A percentile compares a stretch with the other conserved stretches of the same genome.
phyloP scores from a whole-genome alignment of 1,140 invertebrate genomes.

The Paralvinella palmiformis region DNA sequence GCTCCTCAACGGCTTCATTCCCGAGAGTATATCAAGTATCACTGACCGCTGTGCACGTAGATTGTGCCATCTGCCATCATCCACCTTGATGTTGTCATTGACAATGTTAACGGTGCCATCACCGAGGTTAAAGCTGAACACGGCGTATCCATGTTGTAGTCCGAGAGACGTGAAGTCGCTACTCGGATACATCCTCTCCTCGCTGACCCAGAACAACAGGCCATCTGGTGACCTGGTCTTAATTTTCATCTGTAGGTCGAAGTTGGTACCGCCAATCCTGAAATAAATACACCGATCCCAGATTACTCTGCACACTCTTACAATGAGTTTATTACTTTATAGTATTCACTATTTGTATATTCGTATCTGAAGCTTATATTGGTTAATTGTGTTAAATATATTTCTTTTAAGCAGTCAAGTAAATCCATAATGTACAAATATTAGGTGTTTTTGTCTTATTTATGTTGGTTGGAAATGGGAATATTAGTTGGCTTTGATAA shows the following conservation, averaged over 20 bases:
- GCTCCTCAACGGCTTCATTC: neutral
- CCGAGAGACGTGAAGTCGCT: slow-evolving; percentile 79
- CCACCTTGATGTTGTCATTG: slow-evolving; percentile 79
- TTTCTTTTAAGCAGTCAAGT: too few species aligned
- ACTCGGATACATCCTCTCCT: slow-evolving; percentile 54
- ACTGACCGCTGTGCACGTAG: slow-evolving; percentile 78
- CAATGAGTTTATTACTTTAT: too few species aligned
- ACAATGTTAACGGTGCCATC: slow-evolving; percentile 65
- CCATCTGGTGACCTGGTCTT: slow-evolving; percentile 63
- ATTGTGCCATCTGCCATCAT: slow-evolving; percentile 88
- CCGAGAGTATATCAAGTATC: neutral
- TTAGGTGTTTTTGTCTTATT: too few species aligned
- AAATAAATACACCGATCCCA: too few species aligned
- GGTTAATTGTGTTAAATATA: too few species aligned
- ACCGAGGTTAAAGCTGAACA: slow-evolving; percentile 62
- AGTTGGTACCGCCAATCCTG: slow-evolving; percentile 69
- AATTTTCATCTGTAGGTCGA: slow-evolving; percentile 76
- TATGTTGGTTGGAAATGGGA: too few species aligned
- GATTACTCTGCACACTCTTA: too few species aligned
- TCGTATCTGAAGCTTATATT: too few species aligned
- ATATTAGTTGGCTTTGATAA: too few species aligned
- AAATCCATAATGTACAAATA: too few species aligned
- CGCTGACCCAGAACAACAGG: slow-evolving; percentile 84
- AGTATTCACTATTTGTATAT: too few species aligned
- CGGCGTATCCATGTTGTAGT: slow-evolving; percentile 60